phyloP scores from a whole-genome alignment of 2,888 invertebrate species.

The Leptarthrus brevirostris region DNA sequence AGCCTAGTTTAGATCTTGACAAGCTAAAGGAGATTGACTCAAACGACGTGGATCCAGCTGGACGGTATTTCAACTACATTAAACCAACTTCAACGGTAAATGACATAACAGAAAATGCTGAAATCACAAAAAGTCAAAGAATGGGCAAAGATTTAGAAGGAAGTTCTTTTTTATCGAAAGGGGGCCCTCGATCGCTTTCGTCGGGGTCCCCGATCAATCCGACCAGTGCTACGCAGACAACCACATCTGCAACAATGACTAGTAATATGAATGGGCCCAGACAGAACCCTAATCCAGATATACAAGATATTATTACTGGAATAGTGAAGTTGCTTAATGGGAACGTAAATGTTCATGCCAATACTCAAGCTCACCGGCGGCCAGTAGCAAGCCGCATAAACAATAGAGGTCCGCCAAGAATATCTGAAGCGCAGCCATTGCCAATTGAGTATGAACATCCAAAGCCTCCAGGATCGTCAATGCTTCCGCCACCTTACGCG shows the following conservation, averaged over 20 bases:
- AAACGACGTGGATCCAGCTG: conserved; percentile 58
- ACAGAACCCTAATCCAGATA: conserved; percentile 78
- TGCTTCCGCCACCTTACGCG: conserved; percentile 75
- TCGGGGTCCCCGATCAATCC: conserved; percentile 67
- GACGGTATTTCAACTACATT: conserved; percentile 65
- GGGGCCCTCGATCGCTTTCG: conserved; percentile 66
- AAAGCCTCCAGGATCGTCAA: conserved; percentile 61
- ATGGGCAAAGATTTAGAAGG: conserved; percentile 63
- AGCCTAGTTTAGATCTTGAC: conserved; percentile 60
- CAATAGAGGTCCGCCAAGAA: conserved; percentile 88
- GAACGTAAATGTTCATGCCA: conserved; percentile 86
- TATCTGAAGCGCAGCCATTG: conserved; percentile 79
- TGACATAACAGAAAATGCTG: conserved; percentile 56
- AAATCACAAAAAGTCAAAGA: conserved; percentile 61
- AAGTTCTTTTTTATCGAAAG: conserved; percentile 67
- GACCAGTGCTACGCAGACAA: conserved; percentile 71
- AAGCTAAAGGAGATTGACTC: conserved; percentile 56
- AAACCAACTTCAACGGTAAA: conserved; percentile 64
- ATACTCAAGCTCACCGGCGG: conserved; percentile 75
- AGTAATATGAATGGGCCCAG: conserved; percentile 62
- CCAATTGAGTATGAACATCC: conserved; percentile 69
- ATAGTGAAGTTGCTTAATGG: conserved; percentile 89
- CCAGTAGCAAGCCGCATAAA: conserved; percentile 85
- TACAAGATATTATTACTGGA: conserved; percentile 91
- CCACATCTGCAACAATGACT: conserved; percentile 67